phyloP scores from a whole-genome alignment of 2,113 vertebrate genomes.

The Nycticorax nycticorax region DNA sequence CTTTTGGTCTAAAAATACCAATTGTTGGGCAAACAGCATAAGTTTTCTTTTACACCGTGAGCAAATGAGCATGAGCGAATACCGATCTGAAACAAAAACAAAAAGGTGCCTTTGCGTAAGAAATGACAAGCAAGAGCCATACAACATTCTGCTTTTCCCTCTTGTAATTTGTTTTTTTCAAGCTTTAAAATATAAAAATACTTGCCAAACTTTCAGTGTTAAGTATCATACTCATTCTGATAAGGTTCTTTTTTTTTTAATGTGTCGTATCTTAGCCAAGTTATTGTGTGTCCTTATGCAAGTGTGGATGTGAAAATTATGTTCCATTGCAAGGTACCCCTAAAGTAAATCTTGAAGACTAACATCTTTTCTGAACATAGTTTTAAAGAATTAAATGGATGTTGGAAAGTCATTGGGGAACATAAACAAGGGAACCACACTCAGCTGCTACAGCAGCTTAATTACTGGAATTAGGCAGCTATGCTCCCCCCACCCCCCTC shows the following conservation, averaged over 20 bases:
- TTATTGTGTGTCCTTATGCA: not conserved
- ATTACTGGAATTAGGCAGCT: not conserved
- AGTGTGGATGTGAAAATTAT: not conserved
- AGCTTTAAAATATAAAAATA: not conserved
- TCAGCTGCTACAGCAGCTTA: not conserved
- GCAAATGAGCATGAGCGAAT: not conserved
- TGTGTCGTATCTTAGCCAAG: not conserved
- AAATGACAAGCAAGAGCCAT: not conserved
- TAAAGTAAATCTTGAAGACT: not conserved
- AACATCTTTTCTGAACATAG: not conserved
- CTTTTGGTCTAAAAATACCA: not conserved
- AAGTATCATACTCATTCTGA: not conserved
- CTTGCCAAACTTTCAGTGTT: not conserved
- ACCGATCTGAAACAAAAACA: not conserved
- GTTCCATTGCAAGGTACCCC: not conserved
- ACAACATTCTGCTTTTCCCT: not conserved
- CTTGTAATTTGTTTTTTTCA: not conserved
- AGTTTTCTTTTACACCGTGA: not conserved
- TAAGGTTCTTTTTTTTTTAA: not conserved
- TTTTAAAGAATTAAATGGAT: not conserved
- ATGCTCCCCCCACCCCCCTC: accelerated
- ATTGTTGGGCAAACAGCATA: not conserved
- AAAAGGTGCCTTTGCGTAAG: not conserved
- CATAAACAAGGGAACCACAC: not conserved
- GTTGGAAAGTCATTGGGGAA: not conserved